These are phyloP conservation scores for Drosophila anomalata DNA, from an alignment of 2,888 invertebrate genomes.

Conservation along the genomic window DNA sequence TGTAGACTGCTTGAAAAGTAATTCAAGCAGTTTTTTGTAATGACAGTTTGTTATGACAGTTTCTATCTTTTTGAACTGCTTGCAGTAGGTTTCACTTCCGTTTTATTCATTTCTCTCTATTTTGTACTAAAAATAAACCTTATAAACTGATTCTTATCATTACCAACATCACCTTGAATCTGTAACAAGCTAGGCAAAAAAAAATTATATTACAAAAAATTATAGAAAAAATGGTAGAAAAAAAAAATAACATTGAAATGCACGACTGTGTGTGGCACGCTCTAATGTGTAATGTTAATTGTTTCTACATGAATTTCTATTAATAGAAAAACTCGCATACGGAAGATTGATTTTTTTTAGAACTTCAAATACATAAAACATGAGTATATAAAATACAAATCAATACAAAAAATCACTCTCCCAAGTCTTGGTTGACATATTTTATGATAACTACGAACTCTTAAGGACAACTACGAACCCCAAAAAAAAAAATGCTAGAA, in stretches of 20 bases:
- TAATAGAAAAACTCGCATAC: slow-evolving; percentile 54
- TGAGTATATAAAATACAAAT: slow-evolving; percentile 21
- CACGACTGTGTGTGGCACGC: slow-evolving; percentile 25
- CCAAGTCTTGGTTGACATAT: slow-evolving; percentile 29
- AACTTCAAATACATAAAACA: slow-evolving; percentile 43
- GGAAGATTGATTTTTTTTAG: slow-evolving; percentile 56
- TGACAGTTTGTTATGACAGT: not conserved
- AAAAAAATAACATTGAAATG: slow-evolving; percentile 54
- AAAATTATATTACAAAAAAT: not conserved
- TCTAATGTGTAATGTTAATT: slow-evolving; percentile 58
- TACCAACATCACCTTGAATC: slow-evolving; percentile 60
- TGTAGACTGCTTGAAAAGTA: not conserved
- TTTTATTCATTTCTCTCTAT: not conserved
- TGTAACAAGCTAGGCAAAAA: slow-evolving; percentile 55
- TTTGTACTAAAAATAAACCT: slow-evolving; percentile 28
- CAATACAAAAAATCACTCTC: not conserved
- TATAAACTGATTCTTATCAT: slow-evolving; percentile 31
- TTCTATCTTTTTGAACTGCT: not conserved
- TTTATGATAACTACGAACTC: slow-evolving; percentile 72
- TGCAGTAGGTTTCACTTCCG: slow-evolving; percentile 28
- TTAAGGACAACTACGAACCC: slow-evolving; percentile 59
- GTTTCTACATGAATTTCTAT: slow-evolving; percentile 48
- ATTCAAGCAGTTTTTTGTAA: not conserved
- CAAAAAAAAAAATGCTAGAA: too few species aligned
- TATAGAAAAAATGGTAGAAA: not conserved